Evolutionary conservation across 2,113 vertebrate genomes (phyloP).

Genomic region (Atractosteus spatula): DNA sequence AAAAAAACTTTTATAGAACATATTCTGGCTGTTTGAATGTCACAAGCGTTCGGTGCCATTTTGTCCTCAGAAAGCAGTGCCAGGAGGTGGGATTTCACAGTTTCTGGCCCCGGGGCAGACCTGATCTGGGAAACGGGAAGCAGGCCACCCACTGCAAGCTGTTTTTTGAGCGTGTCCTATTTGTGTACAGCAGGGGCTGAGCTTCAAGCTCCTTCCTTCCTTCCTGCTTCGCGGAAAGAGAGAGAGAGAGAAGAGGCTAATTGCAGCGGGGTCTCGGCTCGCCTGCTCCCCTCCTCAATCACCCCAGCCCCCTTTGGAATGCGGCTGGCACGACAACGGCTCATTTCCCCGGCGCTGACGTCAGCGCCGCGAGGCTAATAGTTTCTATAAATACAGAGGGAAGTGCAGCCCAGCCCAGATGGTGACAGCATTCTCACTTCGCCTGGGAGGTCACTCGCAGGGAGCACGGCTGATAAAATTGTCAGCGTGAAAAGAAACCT

Average conservation of each 20-base stretch:
- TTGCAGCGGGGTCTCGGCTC: slow-evolving; percentile 54
- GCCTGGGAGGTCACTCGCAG: not conserved
- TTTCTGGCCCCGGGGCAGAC: not conserved
- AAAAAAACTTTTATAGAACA: no score
- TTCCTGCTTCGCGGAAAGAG: not conserved
- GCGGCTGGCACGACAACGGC: slow-evolving; percentile 45
- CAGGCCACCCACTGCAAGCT: not conserved
- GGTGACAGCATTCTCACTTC: slow-evolving; percentile 30
- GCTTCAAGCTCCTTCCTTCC: slow-evolving; percentile 10
- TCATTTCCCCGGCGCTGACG: slow-evolving; percentile 53
- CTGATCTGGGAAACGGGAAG: not conserved
- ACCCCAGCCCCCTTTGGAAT: slow-evolving; percentile 3
- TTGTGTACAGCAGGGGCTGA: not conserved
- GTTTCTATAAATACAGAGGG: slow-evolving; percentile 69
- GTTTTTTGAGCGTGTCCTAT: no score
- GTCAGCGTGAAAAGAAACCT: not conserved
- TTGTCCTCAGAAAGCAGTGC: not conserved
- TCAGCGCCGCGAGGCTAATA: slow-evolving; percentile 50
- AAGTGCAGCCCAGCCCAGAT: slow-evolving; percentile 22
- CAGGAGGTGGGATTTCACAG: not conserved
- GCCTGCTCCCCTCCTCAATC: not conserved
- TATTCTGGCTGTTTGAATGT: no score
- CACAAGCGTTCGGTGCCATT: no score
- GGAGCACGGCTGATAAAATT: not conserved
- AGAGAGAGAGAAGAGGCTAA: slow-evolving; percentile 21